Percentiles rank a stretch among this genome's conserved stretches.
Evolutionary conservation across 2,797 vertebrate genomes (phyloP).

Genomic region (Orientallactaga sibirica): DNA sequence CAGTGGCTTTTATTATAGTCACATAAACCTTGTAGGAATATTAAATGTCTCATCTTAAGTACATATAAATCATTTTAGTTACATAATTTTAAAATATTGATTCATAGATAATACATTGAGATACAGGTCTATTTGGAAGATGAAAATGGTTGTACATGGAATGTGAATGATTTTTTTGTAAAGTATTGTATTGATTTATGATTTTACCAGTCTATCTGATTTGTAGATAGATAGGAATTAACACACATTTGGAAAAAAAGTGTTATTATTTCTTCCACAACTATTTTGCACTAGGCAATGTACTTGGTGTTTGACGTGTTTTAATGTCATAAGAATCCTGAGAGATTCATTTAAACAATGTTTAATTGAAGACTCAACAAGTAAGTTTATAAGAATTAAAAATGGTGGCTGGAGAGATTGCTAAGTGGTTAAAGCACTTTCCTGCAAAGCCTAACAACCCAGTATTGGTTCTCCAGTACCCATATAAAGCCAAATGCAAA

Average conservation of each 20-base stretch:
- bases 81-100: not conserved
- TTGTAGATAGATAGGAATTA: not conserved
- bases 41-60: constrained; percentile 53
- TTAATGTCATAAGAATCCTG: not conserved
- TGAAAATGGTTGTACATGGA: constrained; percentile 18
- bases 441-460: no score
- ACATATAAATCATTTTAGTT: constrained; percentile 38
- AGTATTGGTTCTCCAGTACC: no score
- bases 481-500: no score
- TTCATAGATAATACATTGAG: constrained; percentile 1
- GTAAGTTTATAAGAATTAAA: constrained; percentile 31
- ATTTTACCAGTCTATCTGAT: constrained; percentile 35
- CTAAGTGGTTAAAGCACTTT: no score
- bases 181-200: constrained; percentile 25
- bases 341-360: constrained; percentile 19
- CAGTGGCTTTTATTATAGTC: constrained; percentile 56
- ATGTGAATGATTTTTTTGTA: constrained; percentile 35
- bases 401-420: not conserved
- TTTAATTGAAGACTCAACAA: constrained; percentile 40
- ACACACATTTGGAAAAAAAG: constrained; percentile 2
- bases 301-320: constrained; percentile 33
- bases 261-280: constrained; percentile 53
- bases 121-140: constrained; percentile 37
- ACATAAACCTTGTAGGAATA: constrained; percentile 45
- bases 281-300: constrained; percentile 20